A percentile compares a stretch with the other conserved stretches of the same genome.
These are phyloP conservation scores for Chromis chromis DNA, from an alignment of 2,797 vertebrate genomes.

Conservation along the genomic window DNA sequence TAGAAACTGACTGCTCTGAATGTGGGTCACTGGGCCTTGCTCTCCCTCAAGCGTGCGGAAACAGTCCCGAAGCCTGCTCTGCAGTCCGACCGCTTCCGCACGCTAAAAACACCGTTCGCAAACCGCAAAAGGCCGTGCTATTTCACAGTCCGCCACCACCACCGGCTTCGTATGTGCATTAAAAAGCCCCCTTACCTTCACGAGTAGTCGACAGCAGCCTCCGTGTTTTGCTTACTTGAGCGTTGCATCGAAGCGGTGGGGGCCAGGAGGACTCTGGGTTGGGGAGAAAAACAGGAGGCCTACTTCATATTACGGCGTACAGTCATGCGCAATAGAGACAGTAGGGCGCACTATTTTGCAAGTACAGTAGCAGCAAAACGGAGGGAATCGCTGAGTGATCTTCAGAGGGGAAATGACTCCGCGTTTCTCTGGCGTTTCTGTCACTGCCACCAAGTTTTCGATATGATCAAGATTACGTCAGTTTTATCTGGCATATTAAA, in stretches of 20 bases:
- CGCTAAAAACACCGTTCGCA: constrained; percentile 41
- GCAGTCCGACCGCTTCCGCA: constrained; percentile 77
- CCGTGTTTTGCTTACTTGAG: constrained; percentile 76
- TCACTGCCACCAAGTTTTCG: too few species aligned
- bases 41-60: constrained; percentile 84
- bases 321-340: constrained; percentile 86
- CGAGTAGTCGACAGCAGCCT: constrained; percentile 59
- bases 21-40: constrained; percentile 89
- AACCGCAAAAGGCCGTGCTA: background rate
- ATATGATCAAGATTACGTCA: too few species aligned
- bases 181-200: constrained; percentile 59
- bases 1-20: constrained; percentile 78
- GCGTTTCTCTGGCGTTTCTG: constrained; percentile 20
- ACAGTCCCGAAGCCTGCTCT: constrained; percentile 80
- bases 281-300: constrained; percentile 84
- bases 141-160: background rate
- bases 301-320: constrained; percentile 80
- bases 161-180: background rate
- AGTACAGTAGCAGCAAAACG: constrained; percentile 74
- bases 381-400: constrained; percentile 51
- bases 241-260: constrained; percentile 75
- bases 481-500: too few species aligned
- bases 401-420: constrained; percentile 58
- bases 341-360: constrained; percentile 80
- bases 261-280: constrained; percentile 74